Evolutionary conservation across 2,888 invertebrate genomes (phyloP).

Genomic region (Andricus curvator): DNA sequence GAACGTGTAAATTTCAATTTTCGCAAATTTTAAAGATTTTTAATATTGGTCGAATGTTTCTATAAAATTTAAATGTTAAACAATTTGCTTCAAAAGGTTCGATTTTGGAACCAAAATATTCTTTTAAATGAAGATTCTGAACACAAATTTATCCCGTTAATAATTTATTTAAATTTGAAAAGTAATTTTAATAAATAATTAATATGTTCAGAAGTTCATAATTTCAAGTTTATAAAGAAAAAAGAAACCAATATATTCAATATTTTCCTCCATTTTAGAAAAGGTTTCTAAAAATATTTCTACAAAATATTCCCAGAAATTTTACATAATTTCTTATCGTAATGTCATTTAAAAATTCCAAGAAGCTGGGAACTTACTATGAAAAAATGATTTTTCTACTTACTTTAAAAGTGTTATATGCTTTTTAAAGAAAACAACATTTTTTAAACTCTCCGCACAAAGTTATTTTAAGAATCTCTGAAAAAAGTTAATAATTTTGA

Average conservation of each 20-base stretch:
- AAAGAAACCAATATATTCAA: not conserved
- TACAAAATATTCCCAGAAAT: not conserved
- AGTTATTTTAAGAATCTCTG: not conserved
- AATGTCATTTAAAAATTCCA: not conserved
- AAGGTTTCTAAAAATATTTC: not conserved
- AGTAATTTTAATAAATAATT: no score
- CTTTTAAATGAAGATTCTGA: no score
- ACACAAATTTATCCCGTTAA: no score
- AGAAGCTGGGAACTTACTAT: not conserved
- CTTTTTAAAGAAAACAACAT: not conserved
- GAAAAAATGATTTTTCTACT: not conserved
- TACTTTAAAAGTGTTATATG: not conserved
- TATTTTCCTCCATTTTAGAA: not conserved
- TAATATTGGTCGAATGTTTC: no score
- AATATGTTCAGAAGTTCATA: no score
- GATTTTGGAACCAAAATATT: no score
- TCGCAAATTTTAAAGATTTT: no score
- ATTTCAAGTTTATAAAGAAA: not conserved
- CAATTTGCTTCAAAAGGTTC: not conserved
- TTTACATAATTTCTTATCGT: no score
- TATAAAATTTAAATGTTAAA: not conserved
- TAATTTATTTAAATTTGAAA: no score
- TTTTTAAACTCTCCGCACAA: not conserved
- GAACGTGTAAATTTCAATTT: no score
- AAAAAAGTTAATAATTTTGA: not conserved